Conservation (phyloP, 2,888 invertebrate species). For the Melieria crassipennis region DNA sequence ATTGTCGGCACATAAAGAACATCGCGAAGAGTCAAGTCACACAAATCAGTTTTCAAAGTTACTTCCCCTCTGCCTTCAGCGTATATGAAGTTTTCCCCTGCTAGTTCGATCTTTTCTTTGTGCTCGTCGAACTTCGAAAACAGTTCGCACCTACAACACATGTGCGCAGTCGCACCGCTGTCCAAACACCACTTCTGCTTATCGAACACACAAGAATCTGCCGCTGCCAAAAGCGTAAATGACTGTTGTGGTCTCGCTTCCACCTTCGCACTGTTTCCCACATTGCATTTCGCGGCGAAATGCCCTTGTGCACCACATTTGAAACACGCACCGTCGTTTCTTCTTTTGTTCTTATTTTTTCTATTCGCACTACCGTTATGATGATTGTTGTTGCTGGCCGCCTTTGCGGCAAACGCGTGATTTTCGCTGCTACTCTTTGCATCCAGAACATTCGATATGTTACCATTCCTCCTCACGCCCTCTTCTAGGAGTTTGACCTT, state of each 20-base stretch:
- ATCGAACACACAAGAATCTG: not conserved
- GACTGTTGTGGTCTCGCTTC: not conserved
- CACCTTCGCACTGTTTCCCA: not conserved
- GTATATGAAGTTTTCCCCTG: not conserved
- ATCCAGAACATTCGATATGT: not conserved
- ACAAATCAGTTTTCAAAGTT: no score
- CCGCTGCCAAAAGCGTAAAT: not conserved
- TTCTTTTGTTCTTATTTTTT: no score
- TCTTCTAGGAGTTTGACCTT: slow-evolving; percentile 15
- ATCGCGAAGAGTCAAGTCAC: no score
- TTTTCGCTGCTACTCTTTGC: not conserved
- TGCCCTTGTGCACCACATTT: not conserved
- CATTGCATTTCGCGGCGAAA: not conserved
- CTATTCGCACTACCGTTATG: no score
- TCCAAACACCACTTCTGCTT: not conserved
- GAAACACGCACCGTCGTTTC: no score
- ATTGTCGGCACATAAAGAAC: no score
- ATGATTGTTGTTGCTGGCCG: not conserved
- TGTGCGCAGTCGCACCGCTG: not conserved
- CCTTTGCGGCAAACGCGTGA: slow-evolving; percentile 10
- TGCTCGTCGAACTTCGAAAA: not conserved
- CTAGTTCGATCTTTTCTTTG: not conserved
- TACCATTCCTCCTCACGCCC: not conserved
- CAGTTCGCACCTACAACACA: slow-evolving; percentile 2
- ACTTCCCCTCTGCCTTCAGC: no score